A percentile compares a stretch with the other conserved stretches of the same genome.
phyloP scores from a whole-genome alignment of 2,888 invertebrate species.

The Tiliacea citrago region DNA sequence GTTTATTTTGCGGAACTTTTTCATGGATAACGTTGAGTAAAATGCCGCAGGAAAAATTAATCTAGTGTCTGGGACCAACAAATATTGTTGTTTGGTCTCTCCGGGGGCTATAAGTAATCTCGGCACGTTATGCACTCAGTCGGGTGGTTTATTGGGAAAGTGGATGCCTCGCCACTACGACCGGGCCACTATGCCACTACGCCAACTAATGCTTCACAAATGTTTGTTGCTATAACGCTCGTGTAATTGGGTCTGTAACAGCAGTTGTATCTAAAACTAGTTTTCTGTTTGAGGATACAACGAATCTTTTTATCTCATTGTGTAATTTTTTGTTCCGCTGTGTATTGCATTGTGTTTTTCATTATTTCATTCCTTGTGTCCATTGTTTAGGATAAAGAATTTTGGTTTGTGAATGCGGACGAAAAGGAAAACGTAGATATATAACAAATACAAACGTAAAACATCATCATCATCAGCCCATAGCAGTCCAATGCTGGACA shows the following conservation, averaged over 20 bases:
- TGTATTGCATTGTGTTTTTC: conserved; percentile 23
- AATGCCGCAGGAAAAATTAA: conserved; percentile 87
- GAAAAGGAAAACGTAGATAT: conserved; percentile 1
- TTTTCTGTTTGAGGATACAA: conserved; percentile 23
- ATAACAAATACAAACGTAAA: background rate
- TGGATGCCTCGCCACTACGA: conserved; percentile 72
- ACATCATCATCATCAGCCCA: no score
- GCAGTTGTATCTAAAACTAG: conserved; percentile 25
- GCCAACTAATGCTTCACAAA: conserved; percentile 72
- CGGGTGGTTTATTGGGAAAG: conserved; percentile 86
- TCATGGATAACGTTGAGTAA: conserved; percentile 73
- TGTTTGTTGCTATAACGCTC: conserved; percentile 66
- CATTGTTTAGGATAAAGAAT: conserved; percentile 38
- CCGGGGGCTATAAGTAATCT: conserved; percentile 87
- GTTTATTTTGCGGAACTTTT: conserved; percentile 67
- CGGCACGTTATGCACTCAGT: conserved; percentile 86
- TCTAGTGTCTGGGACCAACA: conserved; percentile 85
- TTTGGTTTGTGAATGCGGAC: conserved; percentile 27
- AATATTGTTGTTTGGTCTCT: conserved; percentile 88
- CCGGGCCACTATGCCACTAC: conserved; percentile 58
- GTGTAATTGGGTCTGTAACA: conserved; percentile 53
- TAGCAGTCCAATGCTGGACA: no score
- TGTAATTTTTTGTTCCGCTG: conserved; percentile 10
- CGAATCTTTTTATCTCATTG: conserved; percentile 10
- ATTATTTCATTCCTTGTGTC: conserved; percentile 32